Evolutionary conservation across 1,140 invertebrate genomes (phyloP).

Genomic region (Pectinophora gossypiella): DNA sequence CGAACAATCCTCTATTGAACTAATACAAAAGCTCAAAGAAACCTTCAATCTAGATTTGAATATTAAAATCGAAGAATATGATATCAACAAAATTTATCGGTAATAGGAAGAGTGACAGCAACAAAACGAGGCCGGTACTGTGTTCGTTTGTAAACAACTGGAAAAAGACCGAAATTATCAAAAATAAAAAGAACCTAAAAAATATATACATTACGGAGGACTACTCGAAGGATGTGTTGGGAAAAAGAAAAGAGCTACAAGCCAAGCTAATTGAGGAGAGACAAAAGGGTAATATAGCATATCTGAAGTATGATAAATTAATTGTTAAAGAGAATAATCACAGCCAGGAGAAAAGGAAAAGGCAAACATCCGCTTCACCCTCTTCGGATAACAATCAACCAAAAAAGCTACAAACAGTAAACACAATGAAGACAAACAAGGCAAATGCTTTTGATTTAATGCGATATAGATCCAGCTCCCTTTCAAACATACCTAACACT

Average conservation of each 20-base stretch:
- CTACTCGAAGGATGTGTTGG: conserved; percentile 12
- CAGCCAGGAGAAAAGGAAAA: conserved; percentile 5
- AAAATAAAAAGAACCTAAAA: conserved; percentile 18
- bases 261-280: conserved; percentile 16
- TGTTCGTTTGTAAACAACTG: conserved; percentile 21
- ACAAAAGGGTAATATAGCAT: conserved; percentile 5
- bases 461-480: too few relatives aligned
- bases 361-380: background rate
- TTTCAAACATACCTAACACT: too few relatives aligned
- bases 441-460: too few relatives aligned
- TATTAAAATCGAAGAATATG: conserved; percentile 16
- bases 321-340: conserved; percentile 6
- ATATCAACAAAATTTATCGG: conserved; percentile 27
- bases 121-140: conserved; percentile 23
- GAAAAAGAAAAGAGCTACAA: conserved; percentile 15
- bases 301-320: conserved; percentile 15
- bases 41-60: conserved; percentile 16
- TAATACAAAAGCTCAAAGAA: conserved; percentile 26
- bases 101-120: conserved; percentile 17
- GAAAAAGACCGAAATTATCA: conserved; percentile 29
- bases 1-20: conserved; percentile 18
- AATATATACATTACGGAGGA: conserved; percentile 22
- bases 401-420: background rate
- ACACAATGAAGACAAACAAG: background rate
- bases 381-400: background rate